These are phyloP conservation scores for Istiophorus platypterus DNA, from an alignment of 2,113 vertebrate genomes.

Conservation along the genomic window DNA sequence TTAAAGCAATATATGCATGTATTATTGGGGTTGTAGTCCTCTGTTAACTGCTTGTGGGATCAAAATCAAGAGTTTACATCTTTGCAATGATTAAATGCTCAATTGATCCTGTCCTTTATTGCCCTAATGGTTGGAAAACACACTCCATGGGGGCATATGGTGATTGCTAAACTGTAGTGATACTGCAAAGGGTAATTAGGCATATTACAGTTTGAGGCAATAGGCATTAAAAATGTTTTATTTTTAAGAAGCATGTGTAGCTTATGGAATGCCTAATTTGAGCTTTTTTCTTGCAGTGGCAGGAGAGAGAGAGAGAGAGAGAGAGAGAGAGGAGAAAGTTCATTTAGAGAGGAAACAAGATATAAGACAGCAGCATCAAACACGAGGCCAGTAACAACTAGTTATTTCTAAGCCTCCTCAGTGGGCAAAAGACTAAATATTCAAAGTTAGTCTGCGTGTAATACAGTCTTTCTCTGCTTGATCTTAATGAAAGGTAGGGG, in stretches of 20 bases:
- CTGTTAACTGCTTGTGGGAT: conserved; percentile 37
- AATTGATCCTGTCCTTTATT: conserved; percentile 67
- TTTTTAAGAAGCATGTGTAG: conserved; percentile 55
- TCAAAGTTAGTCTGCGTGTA: conserved; percentile 25
- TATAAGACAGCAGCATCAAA: conserved; percentile 25
- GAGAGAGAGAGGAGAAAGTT: neutral
- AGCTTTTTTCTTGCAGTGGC: conserved; percentile 33
- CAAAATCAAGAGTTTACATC: conserved; percentile 67
- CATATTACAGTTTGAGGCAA: conserved; percentile 65
- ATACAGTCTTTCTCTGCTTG: conserved; percentile 15
- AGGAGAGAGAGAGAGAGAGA: conserved; percentile 14
- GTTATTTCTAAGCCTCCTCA: conserved; percentile 12
- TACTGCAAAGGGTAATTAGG: conserved; percentile 63
- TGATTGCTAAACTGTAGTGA: conserved; percentile 61
- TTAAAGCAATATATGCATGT: conserved; percentile 20
- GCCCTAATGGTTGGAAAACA: conserved; percentile 58
- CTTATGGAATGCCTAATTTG: conserved; percentile 62
- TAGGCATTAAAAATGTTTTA: conserved; percentile 52
- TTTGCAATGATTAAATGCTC: conserved; percentile 74
- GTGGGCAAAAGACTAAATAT: conserved; percentile 44
- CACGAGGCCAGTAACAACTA: conserved; percentile 42
- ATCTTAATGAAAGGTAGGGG: neutral
- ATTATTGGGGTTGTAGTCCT: conserved; percentile 23
- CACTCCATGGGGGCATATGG: conserved; percentile 39
- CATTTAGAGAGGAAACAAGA: conserved; percentile 25